These are phyloP conservation scores for Gymnosoma rotundatum DNA, from an alignment of 2,888 invertebrate genomes.

Conservation along the genomic window DNA sequence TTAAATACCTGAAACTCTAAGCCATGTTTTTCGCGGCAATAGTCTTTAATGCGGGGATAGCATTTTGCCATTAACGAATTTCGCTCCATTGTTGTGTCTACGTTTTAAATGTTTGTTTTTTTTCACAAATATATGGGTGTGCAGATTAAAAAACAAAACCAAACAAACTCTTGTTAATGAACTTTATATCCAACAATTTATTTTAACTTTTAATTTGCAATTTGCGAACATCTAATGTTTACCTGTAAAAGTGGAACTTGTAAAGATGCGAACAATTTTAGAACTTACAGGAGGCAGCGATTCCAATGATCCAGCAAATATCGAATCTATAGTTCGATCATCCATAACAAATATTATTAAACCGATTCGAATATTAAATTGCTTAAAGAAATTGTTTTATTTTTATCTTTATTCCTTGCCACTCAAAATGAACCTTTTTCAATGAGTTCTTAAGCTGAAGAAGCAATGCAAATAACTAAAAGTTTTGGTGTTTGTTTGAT, in stretches of 20 bases:
- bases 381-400: no score
- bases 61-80: slow-evolving; percentile 99
- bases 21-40: slow-evolving; percentile 98
- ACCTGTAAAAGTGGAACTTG: slow-evolving; percentile 99
- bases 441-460: slow-evolving; percentile 13
- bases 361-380: background rate
- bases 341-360: slow-evolving; percentile 85
- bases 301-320: slow-evolving; percentile 94
- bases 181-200: background rate
- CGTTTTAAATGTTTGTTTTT: no score
- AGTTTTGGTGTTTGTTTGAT: slow-evolving; percentile 60
- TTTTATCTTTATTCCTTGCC: no score
- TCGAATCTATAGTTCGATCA: slow-evolving; percentile 93
- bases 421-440: slow-evolving; percentile 20
- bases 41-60: slow-evolving; percentile 97
- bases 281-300: slow-evolving; percentile 97
- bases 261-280: slow-evolving; percentile 98
- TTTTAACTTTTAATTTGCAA: background rate
- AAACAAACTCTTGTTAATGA: background rate
- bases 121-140: no score
- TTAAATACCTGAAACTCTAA: slow-evolving; percentile 95
- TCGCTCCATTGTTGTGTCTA: slow-evolving; percentile 98
- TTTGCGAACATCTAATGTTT: slow-evolving; percentile 71
- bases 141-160: no score
- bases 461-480: slow-evolving; percentile 44